Evolutionary conservation across 2,888 invertebrate genomes (phyloP).

Genomic region (Campoplex nolae): DNA sequence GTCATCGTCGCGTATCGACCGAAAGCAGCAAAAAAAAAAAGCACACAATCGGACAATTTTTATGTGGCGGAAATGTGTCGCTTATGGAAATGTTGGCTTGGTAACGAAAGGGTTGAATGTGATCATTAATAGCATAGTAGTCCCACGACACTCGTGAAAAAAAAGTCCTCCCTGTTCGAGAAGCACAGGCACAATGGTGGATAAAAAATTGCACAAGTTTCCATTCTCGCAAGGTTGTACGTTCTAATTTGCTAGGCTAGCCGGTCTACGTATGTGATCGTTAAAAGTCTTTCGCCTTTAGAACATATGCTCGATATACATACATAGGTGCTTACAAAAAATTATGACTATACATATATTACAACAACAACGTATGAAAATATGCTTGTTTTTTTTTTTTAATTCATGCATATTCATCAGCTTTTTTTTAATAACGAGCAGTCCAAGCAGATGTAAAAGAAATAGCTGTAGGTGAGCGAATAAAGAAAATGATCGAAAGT

Average conservation of each 20-base stretch:
- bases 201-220: slow-evolving; percentile 75
- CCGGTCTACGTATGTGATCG: slow-evolving; percentile 68
- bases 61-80: neutral
- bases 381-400: slow-evolving; percentile 11
- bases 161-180: slow-evolving; percentile 19
- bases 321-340: neutral
- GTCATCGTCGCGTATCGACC: neutral
- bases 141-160: slow-evolving; percentile 14
- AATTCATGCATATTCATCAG: slow-evolving; percentile 76
- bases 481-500: neutral
- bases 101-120: slow-evolving; percentile 31
- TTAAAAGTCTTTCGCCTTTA: slow-evolving; percentile 71
- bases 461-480: slow-evolving; percentile 41
- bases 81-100: slow-evolving; percentile 29
- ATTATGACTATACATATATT: slow-evolving; percentile 14
- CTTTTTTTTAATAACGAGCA: slow-evolving; percentile 71
- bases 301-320: slow-evolving; percentile 12
- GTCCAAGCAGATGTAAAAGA: slow-evolving; percentile 62
- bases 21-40: neutral
- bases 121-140: slow-evolving; percentile 37
- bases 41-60: slow-evolving; percentile 9
- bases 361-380: neutral
- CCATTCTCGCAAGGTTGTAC: slow-evolving; percentile 71
- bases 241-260: slow-evolving; percentile 73
- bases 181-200: slow-evolving; percentile 48